Evolutionary conservation across 2,888 invertebrate genomes (phyloP).

Genomic region (Cephus pulcher): DNA sequence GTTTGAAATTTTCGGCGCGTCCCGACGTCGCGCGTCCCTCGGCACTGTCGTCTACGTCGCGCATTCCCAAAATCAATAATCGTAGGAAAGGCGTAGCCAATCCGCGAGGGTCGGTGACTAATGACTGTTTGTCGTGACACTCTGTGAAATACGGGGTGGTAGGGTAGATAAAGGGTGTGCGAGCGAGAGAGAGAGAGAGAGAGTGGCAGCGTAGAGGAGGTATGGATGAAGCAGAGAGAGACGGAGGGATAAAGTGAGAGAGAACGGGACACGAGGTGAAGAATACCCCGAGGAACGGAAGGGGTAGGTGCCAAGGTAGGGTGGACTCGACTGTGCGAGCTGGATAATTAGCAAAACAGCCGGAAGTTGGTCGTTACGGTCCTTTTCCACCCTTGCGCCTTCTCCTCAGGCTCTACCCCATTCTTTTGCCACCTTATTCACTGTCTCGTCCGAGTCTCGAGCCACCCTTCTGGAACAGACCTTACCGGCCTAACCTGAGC

Average conservation of each 20-base stretch:
- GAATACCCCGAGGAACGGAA: too few relatives aligned
- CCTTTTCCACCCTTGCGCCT: slow-evolving; percentile 32
- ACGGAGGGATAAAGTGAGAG: slow-evolving; percentile 6
- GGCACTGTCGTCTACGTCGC: not conserved
- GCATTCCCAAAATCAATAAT: slow-evolving; percentile 2
- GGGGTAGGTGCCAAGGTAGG: too few relatives aligned
- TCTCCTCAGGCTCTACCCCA: too few relatives aligned
- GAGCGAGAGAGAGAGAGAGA: not conserved
- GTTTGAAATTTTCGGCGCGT: too few relatives aligned
- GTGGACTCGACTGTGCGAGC: slow-evolving; percentile 10
- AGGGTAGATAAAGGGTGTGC: not conserved
- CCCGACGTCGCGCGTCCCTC: not conserved
- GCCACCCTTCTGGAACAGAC: too few relatives aligned
- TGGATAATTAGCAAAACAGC: slow-evolving; percentile 54
- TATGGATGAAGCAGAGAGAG: slow-evolving; percentile 10
- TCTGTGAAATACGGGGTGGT: slow-evolving; percentile 36
- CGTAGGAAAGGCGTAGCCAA: not conserved
- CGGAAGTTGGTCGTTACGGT: slow-evolving; percentile 49
- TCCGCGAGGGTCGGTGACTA: slow-evolving; percentile 39
- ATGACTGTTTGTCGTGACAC: slow-evolving; percentile 49
- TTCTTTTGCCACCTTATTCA: too few relatives aligned
- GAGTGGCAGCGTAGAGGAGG: slow-evolving; percentile 9
- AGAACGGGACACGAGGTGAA: not conserved
- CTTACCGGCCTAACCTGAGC: too few relatives aligned
- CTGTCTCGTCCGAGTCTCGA: too few relatives aligned